Percentiles rank a stretch among this genome's conserved stretches.
Evolutionary conservation across 2,888 invertebrate species (phyloP).

Genomic region (Heliconius ethilla): DNA sequence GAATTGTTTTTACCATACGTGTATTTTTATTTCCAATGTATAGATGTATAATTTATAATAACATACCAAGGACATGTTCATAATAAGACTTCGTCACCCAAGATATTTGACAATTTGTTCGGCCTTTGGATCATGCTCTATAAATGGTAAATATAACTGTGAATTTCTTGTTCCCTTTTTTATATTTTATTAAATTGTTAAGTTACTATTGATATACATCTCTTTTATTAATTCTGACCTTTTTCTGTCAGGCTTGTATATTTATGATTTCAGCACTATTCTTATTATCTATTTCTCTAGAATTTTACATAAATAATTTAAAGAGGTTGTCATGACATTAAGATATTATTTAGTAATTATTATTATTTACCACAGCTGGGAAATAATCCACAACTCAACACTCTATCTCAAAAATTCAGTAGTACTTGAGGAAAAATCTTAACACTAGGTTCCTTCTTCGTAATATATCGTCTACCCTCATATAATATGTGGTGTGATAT

Average conservation of each 20-base stretch:
- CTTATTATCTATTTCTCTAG: neutral
- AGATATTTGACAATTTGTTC: conserved; percentile 72
- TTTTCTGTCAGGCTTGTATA: neutral
- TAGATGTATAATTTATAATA: conserved; percentile 65
- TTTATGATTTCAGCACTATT: neutral
- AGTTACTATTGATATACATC: neutral
- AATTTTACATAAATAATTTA: neutral
- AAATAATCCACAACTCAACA: neutral
- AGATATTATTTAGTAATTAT: neutral
- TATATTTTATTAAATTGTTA: neutral
- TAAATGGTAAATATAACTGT: conserved; percentile 65
- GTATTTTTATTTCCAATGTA: conserved; percentile 60
- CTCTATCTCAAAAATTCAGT: too few relatives aligned
- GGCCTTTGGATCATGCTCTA: conserved; percentile 71
- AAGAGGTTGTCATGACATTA: neutral
- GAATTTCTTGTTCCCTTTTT: conserved; percentile 19
- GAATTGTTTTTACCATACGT: conserved; percentile 37
- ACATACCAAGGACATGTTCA: conserved; percentile 79
- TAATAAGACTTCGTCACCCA: conserved; percentile 72
- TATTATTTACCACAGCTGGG: neutral
- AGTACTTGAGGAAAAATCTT: neutral
- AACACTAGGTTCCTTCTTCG: neutral
- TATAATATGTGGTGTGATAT: neutral
- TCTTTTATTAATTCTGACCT: neutral
- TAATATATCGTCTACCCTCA: too few relatives aligned